Evolutionary conservation across 1,140 invertebrate genomes (phyloP), one percentile per base, ranked within the genome.

Genomic region (Drosophila albomicans): DNA sequence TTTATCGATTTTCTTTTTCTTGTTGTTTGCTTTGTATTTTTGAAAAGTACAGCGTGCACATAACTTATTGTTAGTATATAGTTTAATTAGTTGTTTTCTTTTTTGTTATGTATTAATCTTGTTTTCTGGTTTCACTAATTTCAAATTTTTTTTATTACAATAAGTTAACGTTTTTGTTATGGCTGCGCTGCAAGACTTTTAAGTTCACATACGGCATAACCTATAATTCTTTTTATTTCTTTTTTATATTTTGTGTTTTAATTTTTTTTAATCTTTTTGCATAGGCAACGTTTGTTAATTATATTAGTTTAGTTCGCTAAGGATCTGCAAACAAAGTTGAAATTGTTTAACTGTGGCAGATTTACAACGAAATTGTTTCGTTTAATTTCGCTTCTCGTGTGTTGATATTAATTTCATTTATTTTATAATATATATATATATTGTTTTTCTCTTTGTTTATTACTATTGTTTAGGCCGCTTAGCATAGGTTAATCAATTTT

Each of bases 1-100:
- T 63, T 38, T 63, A 25, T 70, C 30, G 4, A 48, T 45, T 35
- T 63, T 71, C n/a, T 54, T 75, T 75, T 79, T 25, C 20, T 25
- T 80, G 74, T 81, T 74, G 57, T 84, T 78, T 64, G 52, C 61
- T 66, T 79, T 80, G 75, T 85, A 69, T 71, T 78, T 81, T 79
- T 81, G 78, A 88, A 88, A 82, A 88, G 85, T 88, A 88, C 84
- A 88, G 79, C 81, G 85, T 88, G 84, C 84, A 88, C 78, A 75
- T 88, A 76, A 80, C 85, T 78, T 89, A 82, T 70, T 70, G 58
- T 70, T 75, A 75, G 51, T 65, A 75, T 49, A 71, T 80, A 80
- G 70, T 75, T 75, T 72, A 74, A 80, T 85, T 81, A 78, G 73
- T 81, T 75, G 52, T 28, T 75, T 59, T 74, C 54, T 41, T 80